Evolutionary conservation across 92 coral and sea anemone genomes (phyloP).

Genomic region (Porites evermanni): DNA sequence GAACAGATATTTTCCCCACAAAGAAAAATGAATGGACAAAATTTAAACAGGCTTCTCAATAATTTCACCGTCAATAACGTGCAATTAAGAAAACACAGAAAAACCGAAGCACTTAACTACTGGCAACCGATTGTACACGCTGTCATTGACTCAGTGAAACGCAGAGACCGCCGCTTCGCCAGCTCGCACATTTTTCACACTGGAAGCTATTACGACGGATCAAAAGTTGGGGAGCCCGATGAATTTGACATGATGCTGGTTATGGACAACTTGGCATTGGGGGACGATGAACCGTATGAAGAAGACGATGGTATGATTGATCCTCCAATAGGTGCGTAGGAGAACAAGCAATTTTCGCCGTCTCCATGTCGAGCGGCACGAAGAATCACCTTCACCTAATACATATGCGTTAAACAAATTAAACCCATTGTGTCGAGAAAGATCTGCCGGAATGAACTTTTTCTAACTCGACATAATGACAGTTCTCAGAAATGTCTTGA

Average conservation of each 20-base stretch:
- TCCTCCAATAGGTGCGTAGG: slow-evolving; percentile 48
- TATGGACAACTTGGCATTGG: slow-evolving; percentile 45
- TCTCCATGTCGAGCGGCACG: background rate
- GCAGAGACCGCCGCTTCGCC: slow-evolving; percentile 48
- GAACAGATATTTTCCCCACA: background rate
- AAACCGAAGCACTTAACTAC: slow-evolving; percentile 36
- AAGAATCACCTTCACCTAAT: no score
- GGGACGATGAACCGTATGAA: slow-evolving; percentile 25
- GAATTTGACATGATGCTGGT: slow-evolving; percentile 84
- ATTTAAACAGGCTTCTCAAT: slow-evolving; percentile 29
- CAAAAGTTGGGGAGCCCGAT: slow-evolving; percentile 70
- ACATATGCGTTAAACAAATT: no score
- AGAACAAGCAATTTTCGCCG: background rate
- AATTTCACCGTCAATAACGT: slow-evolving; percentile 40
- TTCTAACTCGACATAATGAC: no score
- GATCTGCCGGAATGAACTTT: no score
- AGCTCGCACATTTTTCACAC: background rate
- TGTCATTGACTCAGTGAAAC: slow-evolving; percentile 45
- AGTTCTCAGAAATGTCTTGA: no score
- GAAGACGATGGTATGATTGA: slow-evolving; percentile 31
- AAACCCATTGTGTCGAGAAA: no score
- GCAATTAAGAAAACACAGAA: slow-evolving; percentile 24
- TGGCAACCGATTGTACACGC: slow-evolving; percentile 63
- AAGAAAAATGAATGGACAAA: background rate
- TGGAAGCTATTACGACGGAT: slow-evolving; percentile 80